Base-by-base conservation (phyloP, 2,797 vertebrate species). In the Sphenopsis melanotis region DNA sequence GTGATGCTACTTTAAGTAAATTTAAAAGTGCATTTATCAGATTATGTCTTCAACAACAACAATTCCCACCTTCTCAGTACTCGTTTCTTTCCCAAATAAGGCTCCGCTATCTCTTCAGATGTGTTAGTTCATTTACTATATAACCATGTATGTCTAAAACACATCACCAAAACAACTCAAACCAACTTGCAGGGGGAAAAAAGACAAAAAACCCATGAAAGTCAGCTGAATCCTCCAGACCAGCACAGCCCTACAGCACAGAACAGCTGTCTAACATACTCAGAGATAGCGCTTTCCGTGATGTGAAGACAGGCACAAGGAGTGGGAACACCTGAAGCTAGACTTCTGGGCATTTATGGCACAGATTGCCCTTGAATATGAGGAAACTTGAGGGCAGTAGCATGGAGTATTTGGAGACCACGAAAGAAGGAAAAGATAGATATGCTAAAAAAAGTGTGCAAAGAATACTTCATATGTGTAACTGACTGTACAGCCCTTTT, bases 201-300 rank as follows among this genome's bases (percentile, higher is more conserved):
- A 55, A 21, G 8, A 22, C 10, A 50, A 36, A 49, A 49, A 39
- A 1, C 16, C 10, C 17, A 46, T 2, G 26, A 81, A 71, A 34
- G 14, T 1, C 50, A 69, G 23, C 0, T 61, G 63, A 76, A 78
- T 41, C 22, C 59, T 87, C 32, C 26, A 64, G 71, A 82, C 9
- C 34, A 79, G 34, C 0, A 12, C 24, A 84, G 46, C 19, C 24
- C 44, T 68, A 26, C 19, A 41, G 41, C 78, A 72, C 46, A 65
- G 55, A 79, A 68, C 27, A 79, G 32, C 29, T 61, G 22, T 15
- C 56, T 44, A 68, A 64, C 11, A 9, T 4, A 47, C 17, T 64
- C 1, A 64, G 77, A 56, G 29, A 42, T 1, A 22, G 0, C 8
- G 11, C 41, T 46, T 50, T 65, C 42, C 36, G 12, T 8, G 9